phyloP scores from a whole-genome alignment of 1,140 invertebrate genomes.

The Anastatus disparis region DNA sequence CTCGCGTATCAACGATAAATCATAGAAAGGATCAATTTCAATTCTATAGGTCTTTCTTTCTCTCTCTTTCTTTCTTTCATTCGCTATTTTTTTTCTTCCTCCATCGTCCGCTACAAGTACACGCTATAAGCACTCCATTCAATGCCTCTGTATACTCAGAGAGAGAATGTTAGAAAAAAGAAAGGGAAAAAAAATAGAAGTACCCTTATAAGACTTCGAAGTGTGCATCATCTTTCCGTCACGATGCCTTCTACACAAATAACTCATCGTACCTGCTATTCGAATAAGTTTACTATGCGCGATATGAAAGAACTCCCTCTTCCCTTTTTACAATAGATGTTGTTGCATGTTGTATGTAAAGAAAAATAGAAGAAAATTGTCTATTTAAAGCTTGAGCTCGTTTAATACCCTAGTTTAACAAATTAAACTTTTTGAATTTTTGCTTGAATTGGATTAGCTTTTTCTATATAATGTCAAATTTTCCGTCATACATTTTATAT shows the following conservation, averaged over 20 bases:
- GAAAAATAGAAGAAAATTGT: no score
- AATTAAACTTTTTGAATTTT: no score
- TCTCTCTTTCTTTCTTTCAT: no score
- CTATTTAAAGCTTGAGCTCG: no score
- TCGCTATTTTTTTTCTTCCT: no score
- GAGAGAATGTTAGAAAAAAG: background rate
- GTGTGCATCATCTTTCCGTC: conserved; percentile 14
- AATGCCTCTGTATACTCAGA: background rate
- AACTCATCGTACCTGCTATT: background rate
- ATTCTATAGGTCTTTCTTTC: conserved; percentile 11
- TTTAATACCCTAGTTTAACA: no score
- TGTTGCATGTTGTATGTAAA: no score
- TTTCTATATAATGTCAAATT: no score
- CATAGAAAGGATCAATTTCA: conserved; percentile 26
- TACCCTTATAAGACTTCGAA: background rate
- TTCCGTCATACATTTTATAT: no score
- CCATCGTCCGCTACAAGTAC: conserved; percentile 3
- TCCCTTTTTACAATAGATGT: no score
- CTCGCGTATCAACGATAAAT: conserved; percentile 23
- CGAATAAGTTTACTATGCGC: background rate
- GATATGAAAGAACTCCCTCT: no score
- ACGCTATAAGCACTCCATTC: background rate
- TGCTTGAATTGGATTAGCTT: no score
- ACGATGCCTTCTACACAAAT: background rate
- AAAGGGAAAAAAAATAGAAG: background rate